Base-by-base conservation (phyloP, 2,888 invertebrate species). In the Ernsta delagoae region DNA sequence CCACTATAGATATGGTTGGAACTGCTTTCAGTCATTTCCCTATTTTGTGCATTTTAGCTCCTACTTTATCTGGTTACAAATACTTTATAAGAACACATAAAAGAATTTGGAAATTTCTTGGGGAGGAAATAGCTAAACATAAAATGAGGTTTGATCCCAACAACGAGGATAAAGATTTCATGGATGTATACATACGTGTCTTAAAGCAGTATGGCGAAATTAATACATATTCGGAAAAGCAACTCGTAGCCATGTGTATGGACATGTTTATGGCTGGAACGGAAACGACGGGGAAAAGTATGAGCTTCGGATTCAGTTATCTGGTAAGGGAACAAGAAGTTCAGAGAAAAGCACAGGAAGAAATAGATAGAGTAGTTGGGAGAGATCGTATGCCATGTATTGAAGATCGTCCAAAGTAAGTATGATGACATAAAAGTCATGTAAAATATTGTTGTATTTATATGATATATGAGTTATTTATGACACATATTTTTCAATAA, bases 201-300 rank as follows among this genome's bases (percentile, higher is more conserved):
- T 85, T 97, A 71, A 92, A 94, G 59, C 94, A 95, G 4, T 87
- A 95, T 16, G 94, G 95, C 7, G 94, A 94, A 65, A 87, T 93
- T 3, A 84, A 90, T 0, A 94, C 94, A 3, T 95, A 96, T 81
- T 92, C 95, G 74, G 97, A 98, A 82, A 94, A 95, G 7, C 97
- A 97, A 77, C 86, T 98, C 64, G 84, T 97, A 69, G 97, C 97
- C 0, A 95, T 96, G 77, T 97, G 97, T 77, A 93, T 97, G 94
- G 98, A 98, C 77, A 95, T 98, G 94, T 98, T 98, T 78, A 95
- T 97, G 94, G 98, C 97, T 31, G 98, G 97, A 0, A 96, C 97
- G 0, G 98, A 98, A 87, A 98, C 98, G 0, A 97, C 97, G 0
- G 96, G 95, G 64, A 97, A 97, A 82, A 95, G 96, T 43, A 89